Percentiles rank a stretch among this genome's conserved stretches.
phyloP scores from a whole-genome alignment of 1,140 invertebrate genomes.

The Drosophila sturtevanti region DNA sequence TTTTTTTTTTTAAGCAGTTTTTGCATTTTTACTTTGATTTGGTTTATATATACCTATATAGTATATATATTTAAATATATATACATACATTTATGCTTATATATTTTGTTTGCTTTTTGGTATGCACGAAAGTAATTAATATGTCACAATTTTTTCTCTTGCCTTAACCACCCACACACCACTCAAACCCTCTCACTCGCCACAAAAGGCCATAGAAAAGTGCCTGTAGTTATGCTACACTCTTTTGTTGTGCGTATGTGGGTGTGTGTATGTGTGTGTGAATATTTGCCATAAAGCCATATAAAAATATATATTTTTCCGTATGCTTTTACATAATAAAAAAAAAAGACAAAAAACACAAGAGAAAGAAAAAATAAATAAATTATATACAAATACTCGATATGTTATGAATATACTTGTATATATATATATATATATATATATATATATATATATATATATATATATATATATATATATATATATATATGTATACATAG shows the following conservation, averaged over 20 bases:
- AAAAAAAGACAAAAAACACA: background rate
- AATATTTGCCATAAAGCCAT: background rate
- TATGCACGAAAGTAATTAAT: constrained; percentile 55
- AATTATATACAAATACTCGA: background rate
- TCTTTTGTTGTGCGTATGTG: constrained; percentile 8
- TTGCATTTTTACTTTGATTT: constrained; percentile 23
- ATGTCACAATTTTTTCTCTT: constrained; percentile 43
- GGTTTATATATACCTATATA: background rate
- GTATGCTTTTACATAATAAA: constrained; percentile 6
- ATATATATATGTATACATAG: background rate
- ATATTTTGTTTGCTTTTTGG: constrained; percentile 25
- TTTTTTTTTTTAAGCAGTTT: too few relatives aligned
- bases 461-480: too few relatives aligned
- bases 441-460: background rate
- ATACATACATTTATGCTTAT: constrained; percentile 18
- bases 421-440: constrained; percentile 1
- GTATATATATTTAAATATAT: constrained; percentile 10
- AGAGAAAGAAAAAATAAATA: too few relatives aligned
- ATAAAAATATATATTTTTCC: constrained; percentile 9
- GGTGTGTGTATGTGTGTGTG: background rate
- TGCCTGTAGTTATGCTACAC: constrained; percentile 17
- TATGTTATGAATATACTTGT: background rate
- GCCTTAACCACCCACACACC: too few relatives aligned
- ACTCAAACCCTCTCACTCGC: too few relatives aligned
- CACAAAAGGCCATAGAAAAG: constrained; percentile 1